Percentiles rank a stretch among this genome's conserved stretches.
Evolutionary conservation across 1,140 invertebrate species (phyloP).

Genomic region (Drosophila pachea): DNA sequence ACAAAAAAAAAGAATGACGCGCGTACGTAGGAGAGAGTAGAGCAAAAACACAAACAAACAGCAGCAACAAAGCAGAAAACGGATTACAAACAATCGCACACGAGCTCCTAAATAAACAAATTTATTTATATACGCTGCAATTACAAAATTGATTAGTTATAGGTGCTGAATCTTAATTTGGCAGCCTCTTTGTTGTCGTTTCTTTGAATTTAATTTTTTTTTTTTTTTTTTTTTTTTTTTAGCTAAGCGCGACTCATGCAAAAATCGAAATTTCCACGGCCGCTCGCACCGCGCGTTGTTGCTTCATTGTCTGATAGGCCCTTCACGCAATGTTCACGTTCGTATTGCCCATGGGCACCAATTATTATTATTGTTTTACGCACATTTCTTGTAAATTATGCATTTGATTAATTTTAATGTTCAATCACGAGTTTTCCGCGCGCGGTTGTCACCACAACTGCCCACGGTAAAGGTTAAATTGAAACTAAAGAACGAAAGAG

Average conservation of each 20-base stretch:
- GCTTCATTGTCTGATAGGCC: conserved; percentile 8
- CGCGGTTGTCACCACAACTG: conserved; percentile 4
- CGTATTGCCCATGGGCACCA: conserved; percentile 13
- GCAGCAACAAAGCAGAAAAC: conserved; percentile 21
- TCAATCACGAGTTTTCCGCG: conserved; percentile 19
- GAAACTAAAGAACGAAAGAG: conserved; percentile 36
- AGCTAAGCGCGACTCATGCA: conserved; percentile 37
- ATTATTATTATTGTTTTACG: conserved; percentile 35
- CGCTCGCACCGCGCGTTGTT: conserved; percentile 35
- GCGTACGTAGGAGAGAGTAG: conserved; percentile 37
- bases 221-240: conserved; percentile 22
- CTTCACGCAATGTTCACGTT: conserved; percentile 14
- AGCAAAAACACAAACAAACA: conserved; percentile 44
- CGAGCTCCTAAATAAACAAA: conserved; percentile 24
- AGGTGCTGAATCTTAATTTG: conserved; percentile 23
- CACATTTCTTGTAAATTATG: conserved; percentile 31
- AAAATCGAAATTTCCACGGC: conserved; percentile 72
- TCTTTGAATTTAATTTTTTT: neutral
- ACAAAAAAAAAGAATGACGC: conserved; percentile 43
- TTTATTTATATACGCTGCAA: conserved; percentile 26
- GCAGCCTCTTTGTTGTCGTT: conserved; percentile 43
- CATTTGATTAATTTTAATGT: conserved; percentile 43
- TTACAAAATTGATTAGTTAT: conserved; percentile 15
- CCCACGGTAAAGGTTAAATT: conserved; percentile 34
- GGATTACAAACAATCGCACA: conserved; percentile 26